Percentiles rank a stretch among this genome's conserved stretches.
phyloP scores from a whole-genome alignment of 2,797 vertebrate species.

The Alauda arvensis region DNA sequence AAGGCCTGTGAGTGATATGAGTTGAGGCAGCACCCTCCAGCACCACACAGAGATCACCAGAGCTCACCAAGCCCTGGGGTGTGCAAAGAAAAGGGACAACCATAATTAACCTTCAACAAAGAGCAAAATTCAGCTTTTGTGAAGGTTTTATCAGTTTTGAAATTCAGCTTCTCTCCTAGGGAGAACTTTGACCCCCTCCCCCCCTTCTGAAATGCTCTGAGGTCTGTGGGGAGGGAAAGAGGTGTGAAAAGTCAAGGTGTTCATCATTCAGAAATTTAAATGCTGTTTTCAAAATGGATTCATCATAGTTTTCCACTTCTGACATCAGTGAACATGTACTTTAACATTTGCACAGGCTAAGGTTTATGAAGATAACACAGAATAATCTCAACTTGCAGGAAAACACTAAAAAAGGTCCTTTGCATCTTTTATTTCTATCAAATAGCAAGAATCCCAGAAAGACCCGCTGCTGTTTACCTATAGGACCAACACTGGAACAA shows the following conservation, averaged over 20 bases:
- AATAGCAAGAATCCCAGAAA: not conserved
- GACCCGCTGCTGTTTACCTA: not conserved
- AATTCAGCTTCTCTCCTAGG: not conserved
- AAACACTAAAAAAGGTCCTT: not conserved
- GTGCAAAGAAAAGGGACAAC: not conserved
- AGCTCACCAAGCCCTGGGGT: not conserved
- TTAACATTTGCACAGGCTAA: accelerated
- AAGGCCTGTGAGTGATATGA: accelerated
- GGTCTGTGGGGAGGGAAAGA: not conserved
- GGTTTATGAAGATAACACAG: not conserved
- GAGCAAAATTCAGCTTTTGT: not conserved
- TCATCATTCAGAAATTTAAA: not conserved
- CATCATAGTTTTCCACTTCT: not conserved
- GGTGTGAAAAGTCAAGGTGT: not conserved
- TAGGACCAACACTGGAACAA: not conserved
- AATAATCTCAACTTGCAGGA: not conserved
- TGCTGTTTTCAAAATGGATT: not conserved
- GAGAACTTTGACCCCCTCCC: not conserved
- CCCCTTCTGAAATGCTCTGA: not conserved
- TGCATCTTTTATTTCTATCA: not conserved
- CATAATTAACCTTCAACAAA: not conserved
- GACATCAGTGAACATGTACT: not conserved
- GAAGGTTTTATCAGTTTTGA: not conserved
- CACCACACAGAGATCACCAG: accelerated
- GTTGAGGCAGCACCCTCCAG: not conserved